Conservation (phyloP, 2,888 invertebrate genomes). For the Acronicta psi region DNA sequence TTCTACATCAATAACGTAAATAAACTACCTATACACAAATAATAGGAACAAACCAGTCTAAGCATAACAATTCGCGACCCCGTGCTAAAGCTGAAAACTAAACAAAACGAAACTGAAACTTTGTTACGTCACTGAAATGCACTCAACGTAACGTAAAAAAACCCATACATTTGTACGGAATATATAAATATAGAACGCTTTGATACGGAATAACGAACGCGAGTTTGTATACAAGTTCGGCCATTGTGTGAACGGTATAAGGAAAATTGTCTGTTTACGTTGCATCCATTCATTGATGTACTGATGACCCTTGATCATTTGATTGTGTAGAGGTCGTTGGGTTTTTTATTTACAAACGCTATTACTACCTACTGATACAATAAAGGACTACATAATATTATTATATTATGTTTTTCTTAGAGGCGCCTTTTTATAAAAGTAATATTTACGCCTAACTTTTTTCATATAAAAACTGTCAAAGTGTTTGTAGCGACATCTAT, state of each 20-base stretch:
- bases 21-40: not conserved
- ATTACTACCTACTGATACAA: too few species aligned
- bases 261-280: slow-evolving; percentile 50
- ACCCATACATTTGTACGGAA: slow-evolving; percentile 22
- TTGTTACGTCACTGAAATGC: slow-evolving; percentile 31
- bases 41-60: slow-evolving; percentile 15
- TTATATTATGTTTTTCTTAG: too few species aligned
- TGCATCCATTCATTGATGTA: slow-evolving; percentile 51
- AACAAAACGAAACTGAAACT: slow-evolving; percentile 36
- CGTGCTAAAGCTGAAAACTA: slow-evolving; percentile 38
- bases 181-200: not conserved
- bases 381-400: too few species aligned
- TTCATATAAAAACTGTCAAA: too few species aligned
- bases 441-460: too few species aligned
- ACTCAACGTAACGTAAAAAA: slow-evolving; percentile 23
- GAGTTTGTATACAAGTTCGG: not conserved
- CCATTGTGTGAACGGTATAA: slow-evolving; percentile 28
- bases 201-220: slow-evolving; percentile 15
- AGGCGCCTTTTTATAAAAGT: too few species aligned
- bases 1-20: too few species aligned
- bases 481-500: too few species aligned
- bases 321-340: slow-evolving; percentile 31
- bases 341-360: slow-evolving; percentile 20
- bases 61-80: slow-evolving; percentile 46
- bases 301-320: slow-evolving; percentile 35